Evolutionary conservation across 2,888 invertebrate species (phyloP).

Genomic region (Erebia epiphron): DNA sequence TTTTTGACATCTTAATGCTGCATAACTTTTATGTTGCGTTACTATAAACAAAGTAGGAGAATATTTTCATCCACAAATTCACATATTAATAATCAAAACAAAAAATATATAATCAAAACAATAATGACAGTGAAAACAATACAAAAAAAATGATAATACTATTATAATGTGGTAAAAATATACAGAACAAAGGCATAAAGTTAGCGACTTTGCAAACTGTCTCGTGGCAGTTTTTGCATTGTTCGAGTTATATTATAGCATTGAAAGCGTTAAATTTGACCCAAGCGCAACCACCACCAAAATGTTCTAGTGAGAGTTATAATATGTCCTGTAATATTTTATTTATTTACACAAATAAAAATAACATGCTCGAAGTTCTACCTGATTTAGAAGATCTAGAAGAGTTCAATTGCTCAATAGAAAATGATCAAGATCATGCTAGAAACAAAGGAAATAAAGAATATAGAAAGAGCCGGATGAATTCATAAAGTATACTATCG

Average conservation of each 20-base stretch:
- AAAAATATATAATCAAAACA: background rate
- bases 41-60: background rate
- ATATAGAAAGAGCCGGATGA: slow-evolving; percentile 74
- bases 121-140: slow-evolving; percentile 43
- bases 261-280: slow-evolving; percentile 62
- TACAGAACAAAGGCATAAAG: slow-evolving; percentile 58
- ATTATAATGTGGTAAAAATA: slow-evolving; percentile 31
- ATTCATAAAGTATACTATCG: slow-evolving; percentile 77
- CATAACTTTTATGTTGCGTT: background rate
- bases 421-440: slow-evolving; percentile 76
- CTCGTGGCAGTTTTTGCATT: slow-evolving; percentile 78
- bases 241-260: slow-evolving; percentile 60
- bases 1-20: background rate
- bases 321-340: slow-evolving; percentile 55
- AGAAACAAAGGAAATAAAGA: slow-evolving; percentile 67
- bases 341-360: slow-evolving; percentile 64
- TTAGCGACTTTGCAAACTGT: slow-evolving; percentile 71
- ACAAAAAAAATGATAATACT: slow-evolving; percentile 10
- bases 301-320: slow-evolving; percentile 62
- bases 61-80: background rate
- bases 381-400: slow-evolving; percentile 77
- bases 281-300: slow-evolving; percentile 64
- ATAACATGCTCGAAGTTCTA: slow-evolving; percentile 74
- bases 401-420: slow-evolving; percentile 76
- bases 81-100: background rate